phyloP scores from a whole-genome alignment of 2,888 invertebrate species.

The Ditula angustiorana region DNA sequence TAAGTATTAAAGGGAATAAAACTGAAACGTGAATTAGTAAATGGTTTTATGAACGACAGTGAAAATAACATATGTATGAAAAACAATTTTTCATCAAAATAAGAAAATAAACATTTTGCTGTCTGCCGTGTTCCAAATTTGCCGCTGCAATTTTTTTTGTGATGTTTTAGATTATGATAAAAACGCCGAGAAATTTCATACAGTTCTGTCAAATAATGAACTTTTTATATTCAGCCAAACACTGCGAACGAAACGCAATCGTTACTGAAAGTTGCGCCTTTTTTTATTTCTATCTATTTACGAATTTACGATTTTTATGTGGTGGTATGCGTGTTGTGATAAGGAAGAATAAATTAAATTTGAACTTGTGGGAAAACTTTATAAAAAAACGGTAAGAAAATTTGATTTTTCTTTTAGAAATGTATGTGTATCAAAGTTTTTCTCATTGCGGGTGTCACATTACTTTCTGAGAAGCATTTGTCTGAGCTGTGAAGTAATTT shows the following conservation, averaged over 20 bases:
- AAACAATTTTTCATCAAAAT: no score
- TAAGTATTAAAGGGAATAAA: background rate
- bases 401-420: background rate
- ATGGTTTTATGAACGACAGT: background rate
- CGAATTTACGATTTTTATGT: conserved; percentile 32
- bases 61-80: background rate
- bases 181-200: background rate
- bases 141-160: background rate
- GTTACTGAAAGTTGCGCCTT: conserved; percentile 31
- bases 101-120: background rate
- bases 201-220: background rate
- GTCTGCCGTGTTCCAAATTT: background rate
- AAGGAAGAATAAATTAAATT: conserved; percentile 28
- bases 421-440: conserved; percentile 14
- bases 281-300: conserved; percentile 25
- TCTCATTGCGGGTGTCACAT: conserved; percentile 65
- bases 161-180: background rate
- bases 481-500: conserved; percentile 76
- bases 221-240: background rate
- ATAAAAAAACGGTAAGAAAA: conserved; percentile 26
- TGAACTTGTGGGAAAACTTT: conserved; percentile 22
- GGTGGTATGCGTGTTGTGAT: conserved; percentile 34
- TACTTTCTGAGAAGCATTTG: no score
- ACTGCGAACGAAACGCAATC: conserved; percentile 26
- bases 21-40: background rate